phyloP scores from a whole-genome alignment of 1,140 invertebrate genomes.

The Drosophila sechellia region DNA sequence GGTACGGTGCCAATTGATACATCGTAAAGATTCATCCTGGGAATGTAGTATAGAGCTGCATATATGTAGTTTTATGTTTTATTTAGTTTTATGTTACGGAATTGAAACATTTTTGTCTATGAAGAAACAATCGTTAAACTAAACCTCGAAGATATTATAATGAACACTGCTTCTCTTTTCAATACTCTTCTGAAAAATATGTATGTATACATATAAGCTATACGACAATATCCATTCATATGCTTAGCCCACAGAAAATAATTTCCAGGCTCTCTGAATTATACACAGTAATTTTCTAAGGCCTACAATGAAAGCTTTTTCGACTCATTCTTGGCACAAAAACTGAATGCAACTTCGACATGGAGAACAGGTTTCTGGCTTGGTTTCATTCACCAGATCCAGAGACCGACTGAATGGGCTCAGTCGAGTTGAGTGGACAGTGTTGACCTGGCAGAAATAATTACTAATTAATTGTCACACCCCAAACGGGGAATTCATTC shows the following conservation, averaged over 20 bases:
- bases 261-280: constrained; percentile 6
- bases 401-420: constrained; percentile 27
- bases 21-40: neutral
- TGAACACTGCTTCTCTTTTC: too few species aligned
- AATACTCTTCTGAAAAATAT: too few species aligned
- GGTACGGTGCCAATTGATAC: constrained; percentile 28
- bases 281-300: neutral
- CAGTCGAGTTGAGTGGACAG: constrained; percentile 28
- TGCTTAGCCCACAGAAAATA: neutral
- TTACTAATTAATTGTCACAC: constrained; percentile 76
- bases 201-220: too few species aligned
- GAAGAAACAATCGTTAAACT: too few species aligned
- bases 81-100: too few species aligned
- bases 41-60: neutral
- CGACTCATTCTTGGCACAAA: constrained; percentile 11
- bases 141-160: too few species aligned
- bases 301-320: constrained; percentile 3
- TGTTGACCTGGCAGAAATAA: constrained; percentile 56
- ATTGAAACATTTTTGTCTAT: neutral
- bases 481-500: constrained; percentile 63
- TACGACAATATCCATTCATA: too few species aligned
- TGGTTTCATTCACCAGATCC: constrained; percentile 39
- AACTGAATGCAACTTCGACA: constrained; percentile 13
- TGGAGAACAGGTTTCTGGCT: constrained; percentile 42
- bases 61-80: neutral